Base-by-base conservation (phyloP, 2,888 invertebrate species). In the Aleiodes testaceus region DNA sequence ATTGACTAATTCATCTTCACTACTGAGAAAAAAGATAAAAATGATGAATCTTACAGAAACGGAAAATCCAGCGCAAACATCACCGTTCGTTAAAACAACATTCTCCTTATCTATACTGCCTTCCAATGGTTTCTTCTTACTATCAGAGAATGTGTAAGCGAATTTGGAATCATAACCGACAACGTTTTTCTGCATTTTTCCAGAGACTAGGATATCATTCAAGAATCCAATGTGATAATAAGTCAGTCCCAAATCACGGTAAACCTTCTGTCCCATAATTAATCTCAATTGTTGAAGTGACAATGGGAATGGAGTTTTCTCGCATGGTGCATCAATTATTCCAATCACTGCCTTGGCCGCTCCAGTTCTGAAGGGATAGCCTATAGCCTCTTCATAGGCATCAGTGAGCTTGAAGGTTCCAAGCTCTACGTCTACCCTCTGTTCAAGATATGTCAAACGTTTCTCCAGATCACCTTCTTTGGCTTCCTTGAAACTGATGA, bases 351-450 rank as follows among this genome's bases (percentile, higher is more conserved):
- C 91, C 83, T 94, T 96, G 52, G 92, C 90, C 0, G 96, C 94
- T 1, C 92, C 92, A 0, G 93, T 89, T 74, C 96, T 90, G 89
- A 94, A 94, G 0, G 95, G 94, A 87, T 94, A 92, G 0, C 91
- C 85, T 12, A 92, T 81, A 0, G 93, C 90, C 45, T 91, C 89
- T 11, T 88, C 81, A 87, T 94, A 93, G 0, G 93, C 92, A n/a
- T 87, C 87, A n/a, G 84, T 85, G 66, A 87, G 72, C 49, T 79
- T 80, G 70, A 85, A 82, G 0, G 81, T 85, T 9, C 92, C 90
- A 69, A 92, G 89, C 74, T 89, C 88, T 1, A 91, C 74, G 49
- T 90, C 89, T 87, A 86, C 14, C 74, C 87, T 87, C 64, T 88
- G 84, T 16, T 82, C 77, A 0, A 87, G 16, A 53, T 83, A 85